A percentile compares a stretch with the other conserved stretches of the same genome.
Conservation (phyloP, 2,797 vertebrate species). For the Melanotaenia nigrans region DNA sequence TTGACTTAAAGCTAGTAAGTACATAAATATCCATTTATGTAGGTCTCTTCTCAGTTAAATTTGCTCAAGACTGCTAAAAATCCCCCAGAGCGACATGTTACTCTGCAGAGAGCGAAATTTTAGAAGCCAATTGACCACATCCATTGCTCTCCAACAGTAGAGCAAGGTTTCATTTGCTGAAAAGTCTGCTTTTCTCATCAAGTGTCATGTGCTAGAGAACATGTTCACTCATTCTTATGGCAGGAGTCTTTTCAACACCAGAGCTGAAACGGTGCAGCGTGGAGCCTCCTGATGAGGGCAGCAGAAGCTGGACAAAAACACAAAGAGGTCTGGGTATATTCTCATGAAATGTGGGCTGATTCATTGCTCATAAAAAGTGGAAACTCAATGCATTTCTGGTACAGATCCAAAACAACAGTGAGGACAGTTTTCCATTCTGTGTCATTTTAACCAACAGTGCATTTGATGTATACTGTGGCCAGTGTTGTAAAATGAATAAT, state of each 20-base stretch:
- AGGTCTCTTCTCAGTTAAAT: neutral
- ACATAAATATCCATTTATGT: neutral
- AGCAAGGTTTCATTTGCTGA: constrained; percentile 49
- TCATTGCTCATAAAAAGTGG: constrained; percentile 55
- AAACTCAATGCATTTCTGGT: constrained; percentile 56
- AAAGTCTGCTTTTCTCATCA: constrained; percentile 74
- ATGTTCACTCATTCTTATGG: constrained; percentile 68
- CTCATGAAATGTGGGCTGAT: constrained; percentile 40
- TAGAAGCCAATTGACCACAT: constrained; percentile 55
- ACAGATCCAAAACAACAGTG: constrained; percentile 23
- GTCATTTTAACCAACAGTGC: constrained; percentile 29
- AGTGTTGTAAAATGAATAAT: constrained; percentile 52
- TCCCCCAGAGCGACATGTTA: constrained; percentile 35
- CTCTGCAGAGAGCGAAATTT: constrained; percentile 53
- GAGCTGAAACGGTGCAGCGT: constrained; percentile 40
- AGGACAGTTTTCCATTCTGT: constrained; percentile 57
- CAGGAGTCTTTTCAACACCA: constrained; percentile 69
- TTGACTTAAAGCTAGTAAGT: neutral
- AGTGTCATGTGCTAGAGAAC: constrained; percentile 55
- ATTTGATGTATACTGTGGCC: constrained; percentile 53
- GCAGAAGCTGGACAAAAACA: constrained; percentile 54
- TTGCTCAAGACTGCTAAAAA: constrained; percentile 21
- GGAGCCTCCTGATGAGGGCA: constrained; percentile 71
- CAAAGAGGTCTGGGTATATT: constrained; percentile 31
- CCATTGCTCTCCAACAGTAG: constrained; percentile 43